Evolutionary conservation across 2,888 invertebrate species (phyloP), one percentile per base, ranked within the genome.

Genomic region (Synergus gifuensis): DNA sequence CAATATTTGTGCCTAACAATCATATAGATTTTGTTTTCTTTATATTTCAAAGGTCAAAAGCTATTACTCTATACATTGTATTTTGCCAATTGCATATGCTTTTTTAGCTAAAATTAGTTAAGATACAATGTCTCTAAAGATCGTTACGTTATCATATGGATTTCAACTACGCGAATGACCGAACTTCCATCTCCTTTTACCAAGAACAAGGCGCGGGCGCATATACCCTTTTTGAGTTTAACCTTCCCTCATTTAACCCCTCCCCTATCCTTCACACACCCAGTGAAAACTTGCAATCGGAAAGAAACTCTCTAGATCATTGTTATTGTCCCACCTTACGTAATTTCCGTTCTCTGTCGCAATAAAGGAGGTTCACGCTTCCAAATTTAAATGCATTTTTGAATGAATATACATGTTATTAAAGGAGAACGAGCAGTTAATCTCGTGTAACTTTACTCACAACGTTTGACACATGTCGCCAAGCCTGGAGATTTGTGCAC

Each of bases 401-500:
- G 4, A 22, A 12, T 60, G 18, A 14, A 22, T 7, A 46, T 46
- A 46, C 7, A 12, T 46, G 46, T 46, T 46, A 46, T 46, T 28
- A 22, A 22, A 60, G 60, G 5, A 60, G 4, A 4, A 60, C 28
- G 28, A 28, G 28, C 28, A 28, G 22, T 60, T 16, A 16, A 54
- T n/a, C 16, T 60, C 11, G 18, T 60, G 4, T 14, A 49, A 12
- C 9, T 73, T 66, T 67, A 92, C 94, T 94, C 92, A 95, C 95
- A 92, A 94, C 92, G 87, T 91, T 92, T 83, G 94, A 93, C 80
- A 94, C 93, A 88, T 94, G 94, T 77, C 93, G 92, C 91, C 93
- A 93, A n/a, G 94, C 93, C 87, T 94, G 94, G 76, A 94, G 90
- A 89, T 94, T 94, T 44, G 93, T 93, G 88, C 95, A 95, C 87